Conservation (phyloP, 2,113 vertebrate species). For the Romanogobio albipinnatus region DNA sequence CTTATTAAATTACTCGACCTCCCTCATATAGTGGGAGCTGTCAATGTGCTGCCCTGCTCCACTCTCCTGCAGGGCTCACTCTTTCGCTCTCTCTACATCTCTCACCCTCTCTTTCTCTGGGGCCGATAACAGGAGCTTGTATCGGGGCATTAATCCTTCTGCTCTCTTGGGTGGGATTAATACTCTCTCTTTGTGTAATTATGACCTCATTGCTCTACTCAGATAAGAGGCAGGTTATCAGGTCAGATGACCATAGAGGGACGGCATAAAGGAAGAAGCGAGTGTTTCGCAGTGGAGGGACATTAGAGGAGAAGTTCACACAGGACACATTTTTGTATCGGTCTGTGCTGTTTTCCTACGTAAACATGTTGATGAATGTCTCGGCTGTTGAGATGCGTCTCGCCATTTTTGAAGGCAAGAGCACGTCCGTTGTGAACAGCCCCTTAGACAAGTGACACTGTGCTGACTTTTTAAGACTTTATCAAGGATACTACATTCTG, state of each 20-base stretch:
- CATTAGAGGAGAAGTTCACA: neutral
- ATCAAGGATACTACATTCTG: slow-evolving; percentile 2
- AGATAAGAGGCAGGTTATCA: slow-evolving; percentile 41
- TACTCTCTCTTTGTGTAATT: slow-evolving; percentile 37
- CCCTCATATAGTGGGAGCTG: slow-evolving; percentile 29
- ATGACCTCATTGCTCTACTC: slow-evolving; percentile 40
- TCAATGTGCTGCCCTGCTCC: slow-evolving; percentile 26
- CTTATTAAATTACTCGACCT: slow-evolving; percentile 45
- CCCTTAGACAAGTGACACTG: neutral
- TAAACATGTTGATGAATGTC: neutral
- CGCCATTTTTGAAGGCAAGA: neutral
- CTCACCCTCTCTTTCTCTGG: slow-evolving; percentile 33
- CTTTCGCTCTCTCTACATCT: slow-evolving; percentile 29
- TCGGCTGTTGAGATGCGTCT: neutral
- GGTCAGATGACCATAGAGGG: slow-evolving; percentile 32
- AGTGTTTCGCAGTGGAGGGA: neutral
- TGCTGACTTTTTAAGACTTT: neutral
- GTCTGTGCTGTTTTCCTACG: neutral
- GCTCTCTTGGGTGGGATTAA: slow-evolving; percentile 44
- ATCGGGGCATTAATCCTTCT: slow-evolving; percentile 40
- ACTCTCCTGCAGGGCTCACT: slow-evolving; percentile 23
- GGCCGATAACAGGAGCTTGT: slow-evolving; percentile 26
- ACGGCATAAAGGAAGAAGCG: neutral
- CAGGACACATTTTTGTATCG: neutral
- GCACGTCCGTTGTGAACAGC: neutral